These are phyloP conservation scores for Serranus cabrilla DNA, from an alignment of 2,797 vertebrate species.

Conservation along the genomic window DNA sequence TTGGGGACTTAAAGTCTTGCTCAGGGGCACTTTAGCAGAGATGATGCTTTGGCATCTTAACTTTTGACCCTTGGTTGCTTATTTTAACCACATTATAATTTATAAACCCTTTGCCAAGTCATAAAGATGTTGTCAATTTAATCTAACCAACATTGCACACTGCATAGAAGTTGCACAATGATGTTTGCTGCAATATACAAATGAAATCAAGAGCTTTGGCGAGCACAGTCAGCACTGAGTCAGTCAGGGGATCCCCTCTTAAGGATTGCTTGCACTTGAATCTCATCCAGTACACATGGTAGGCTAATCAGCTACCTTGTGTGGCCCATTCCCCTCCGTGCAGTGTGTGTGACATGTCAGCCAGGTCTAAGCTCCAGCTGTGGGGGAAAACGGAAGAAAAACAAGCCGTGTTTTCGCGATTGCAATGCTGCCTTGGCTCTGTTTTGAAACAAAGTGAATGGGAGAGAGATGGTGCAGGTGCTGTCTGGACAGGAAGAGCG, in stretches of 20 bases:
- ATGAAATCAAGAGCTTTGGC: background rate
- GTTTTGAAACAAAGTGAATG: conserved; percentile 29
- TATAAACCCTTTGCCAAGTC: background rate
- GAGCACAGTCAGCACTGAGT: background rate
- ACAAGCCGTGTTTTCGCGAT: conserved; percentile 59
- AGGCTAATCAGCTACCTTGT: conserved; percentile 38
- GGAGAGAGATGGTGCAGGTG: conserved; percentile 69
- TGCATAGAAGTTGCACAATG: background rate
- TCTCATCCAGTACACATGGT: conserved; percentile 47
- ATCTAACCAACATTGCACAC: background rate
- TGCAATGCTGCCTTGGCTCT: conserved; percentile 14
- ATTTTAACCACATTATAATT: conserved; percentile 13
- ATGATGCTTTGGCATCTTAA: conserved; percentile 2
- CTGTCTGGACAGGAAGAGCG: conserved; percentile 72
- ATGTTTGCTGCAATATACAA: background rate
- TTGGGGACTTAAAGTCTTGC: background rate
- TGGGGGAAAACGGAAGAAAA: conserved; percentile 38
- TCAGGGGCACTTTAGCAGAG: conserved; percentile 21
- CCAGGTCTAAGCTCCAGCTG: conserved; percentile 37
- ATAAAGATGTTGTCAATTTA: background rate
- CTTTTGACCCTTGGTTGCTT: conserved; percentile 10
- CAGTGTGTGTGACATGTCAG: conserved; percentile 3
- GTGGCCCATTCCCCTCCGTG: conserved; percentile 26
- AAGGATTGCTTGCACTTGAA: conserved; percentile 29
- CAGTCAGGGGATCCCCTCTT: conserved; percentile 10